Evolutionary conservation across 2,797 vertebrate genomes (phyloP), one percentile per base, ranked within the genome.

Genomic region (Sebastes vulpes): DNA sequence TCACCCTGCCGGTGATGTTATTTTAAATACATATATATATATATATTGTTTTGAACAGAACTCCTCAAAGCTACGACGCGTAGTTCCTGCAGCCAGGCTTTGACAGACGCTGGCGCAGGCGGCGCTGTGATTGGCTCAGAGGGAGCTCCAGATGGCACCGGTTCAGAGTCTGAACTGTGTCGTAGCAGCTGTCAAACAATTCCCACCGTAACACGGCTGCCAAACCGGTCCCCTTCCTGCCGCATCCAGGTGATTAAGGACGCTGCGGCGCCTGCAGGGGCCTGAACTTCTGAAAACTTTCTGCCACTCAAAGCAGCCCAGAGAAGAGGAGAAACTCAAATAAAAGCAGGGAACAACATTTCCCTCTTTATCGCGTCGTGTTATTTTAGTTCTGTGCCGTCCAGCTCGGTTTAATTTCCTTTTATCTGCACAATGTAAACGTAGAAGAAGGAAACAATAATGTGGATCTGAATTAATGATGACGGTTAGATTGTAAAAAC

Each of bases 401-500:
- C 42, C 42, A 48, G 42, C 16, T n/a, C 16, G 16, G 16, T 48
- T 18, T 48, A 48, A 48, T n/a, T 48, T 48, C 42, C n/a, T 35
- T 48, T 10, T 9, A 52, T 52, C 6, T 48, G 18, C 18, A 7
- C 10, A 35, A 53, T 8, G 2, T 14, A 21, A 50, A 23, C 9
- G 10, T 1, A 11, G 50, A 9, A 2, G 20, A 20, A 57, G 0
- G 11, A 38, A 2, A 7, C 4, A 29, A 50, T 57, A 14, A 20
- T 12, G 23, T 56, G 20, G 5, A 28, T 58, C 5, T 75, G 16
- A 81, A 81, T 26, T 60, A 59, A 65, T 64, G 9, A 75, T 71
- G 67, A 20, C 1, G 9, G 26, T 38, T 6, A 42, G 23, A 59
- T n/a, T 18, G 5, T 48, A 18, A 48, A 31, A 21, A 70, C 5